Percentiles rank a stretch among this genome's conserved stretches.
These are phyloP conservation scores for Centropristis striata DNA, from an alignment of 2,113 vertebrate species.

Conservation along the genomic window DNA sequence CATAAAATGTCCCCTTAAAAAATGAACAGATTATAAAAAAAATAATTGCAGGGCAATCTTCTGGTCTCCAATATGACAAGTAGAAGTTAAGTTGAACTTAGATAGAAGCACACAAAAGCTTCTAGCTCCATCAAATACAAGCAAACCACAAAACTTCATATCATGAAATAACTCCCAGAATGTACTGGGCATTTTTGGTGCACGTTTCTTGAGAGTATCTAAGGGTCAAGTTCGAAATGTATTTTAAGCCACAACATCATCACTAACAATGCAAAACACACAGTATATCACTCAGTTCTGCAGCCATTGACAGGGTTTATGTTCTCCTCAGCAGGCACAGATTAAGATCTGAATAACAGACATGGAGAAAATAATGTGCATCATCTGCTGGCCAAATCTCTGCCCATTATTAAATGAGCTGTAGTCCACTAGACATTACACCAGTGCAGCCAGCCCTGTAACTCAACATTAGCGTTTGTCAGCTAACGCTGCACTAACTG, in stretches of 20 bases:
- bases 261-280: not conserved
- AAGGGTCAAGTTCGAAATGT: not conserved
- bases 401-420: constrained; percentile 71
- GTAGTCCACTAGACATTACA: constrained; percentile 50
- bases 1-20: too few relatives aligned
- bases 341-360: constrained; percentile 63
- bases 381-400: constrained; percentile 49
- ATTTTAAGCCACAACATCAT: too few relatives aligned
- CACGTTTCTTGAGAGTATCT: not conserved
- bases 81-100: too few relatives aligned
- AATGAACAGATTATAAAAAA: too few relatives aligned
- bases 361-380: constrained; percentile 37
- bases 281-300: not conserved
- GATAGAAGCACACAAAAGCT: not conserved
- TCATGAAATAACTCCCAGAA: not conserved
- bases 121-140: not conserved
- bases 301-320: constrained; percentile 51
- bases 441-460: constrained; percentile 35
- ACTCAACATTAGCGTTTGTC: constrained; percentile 73
- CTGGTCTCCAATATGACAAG: too few relatives aligned
- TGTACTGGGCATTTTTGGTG: not conserved
- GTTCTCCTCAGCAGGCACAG: constrained; percentile 36
- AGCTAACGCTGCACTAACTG: constrained; percentile 61
- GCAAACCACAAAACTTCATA: not conserved
- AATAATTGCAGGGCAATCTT: too few relatives aligned